Base-by-base conservation (phyloP, 2,888 invertebrate species). In the Drosophila austrosaltans region DNA sequence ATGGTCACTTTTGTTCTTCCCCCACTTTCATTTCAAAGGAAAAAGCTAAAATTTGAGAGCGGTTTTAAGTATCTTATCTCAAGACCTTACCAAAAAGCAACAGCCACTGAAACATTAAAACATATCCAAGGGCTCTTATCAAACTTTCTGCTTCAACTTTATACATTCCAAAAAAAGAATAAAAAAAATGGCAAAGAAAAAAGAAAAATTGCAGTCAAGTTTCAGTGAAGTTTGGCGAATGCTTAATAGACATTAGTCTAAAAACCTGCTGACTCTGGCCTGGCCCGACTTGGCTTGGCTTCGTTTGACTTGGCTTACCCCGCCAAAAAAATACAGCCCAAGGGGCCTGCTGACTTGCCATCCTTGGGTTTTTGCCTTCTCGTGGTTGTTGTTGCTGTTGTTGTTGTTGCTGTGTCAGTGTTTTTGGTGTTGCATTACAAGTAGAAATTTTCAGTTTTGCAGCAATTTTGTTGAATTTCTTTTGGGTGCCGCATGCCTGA, bases 381-480 rank as follows among this genome's bases (percentile, higher is more conserved):
- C 28, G 20, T 44, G 32, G 39, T 42, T 57, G 22, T 30, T 63
- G 42, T 5, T 42, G 42, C 6, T 40, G 40, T 32, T 64, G 59
- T 48, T 67, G 54, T 62, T 40, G 40, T 32, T 64, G 59, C 39
- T 67, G 54, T 60, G 57, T 48, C 25, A 25, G 48, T 53, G 66
- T 63, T 70, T 69, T 72, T 66, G 68, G 77, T 79, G 79, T 86
- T 77, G 86, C 79, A 86, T 83, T 85, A 75, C 78, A 79, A 76
- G 86, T 66, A 65, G 66, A 83, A 80, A 79, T 72, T 78, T 82
- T 79, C 76, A 76, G 76, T 75, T 76, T 78, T 71, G 78, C 77
- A 77, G 88, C 81, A 81, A 83, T 79, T 85, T 88, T 70, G 65
- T 73, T 81, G 78, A 75, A 86, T 88, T 85, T 77, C 76, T 66